Percentiles rank a stretch among this genome's conserved stretches.
These are phyloP conservation scores for Lagocephalus sceleratus DNA, from an alignment of 2,797 vertebrate genomes.

Conservation along the genomic window DNA sequence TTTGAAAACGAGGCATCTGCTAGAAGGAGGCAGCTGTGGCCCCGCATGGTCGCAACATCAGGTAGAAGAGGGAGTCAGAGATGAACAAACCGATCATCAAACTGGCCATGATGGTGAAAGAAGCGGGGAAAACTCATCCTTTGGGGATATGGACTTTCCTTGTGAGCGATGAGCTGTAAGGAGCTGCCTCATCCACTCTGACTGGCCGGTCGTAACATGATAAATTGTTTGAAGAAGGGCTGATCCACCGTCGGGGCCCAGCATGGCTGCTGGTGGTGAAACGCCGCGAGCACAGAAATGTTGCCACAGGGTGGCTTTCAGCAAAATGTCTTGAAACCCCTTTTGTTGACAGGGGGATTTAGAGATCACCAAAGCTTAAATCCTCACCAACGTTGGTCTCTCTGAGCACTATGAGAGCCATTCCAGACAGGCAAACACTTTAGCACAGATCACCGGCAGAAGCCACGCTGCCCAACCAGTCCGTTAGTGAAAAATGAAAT, in stretches of 20 bases:
- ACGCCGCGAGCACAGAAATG: constrained; percentile 35
- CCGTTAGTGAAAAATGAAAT: constrained; percentile 9
- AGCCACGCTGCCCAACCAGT: constrained; percentile 24
- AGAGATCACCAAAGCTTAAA: constrained; percentile 49
- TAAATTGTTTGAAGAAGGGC: no score
- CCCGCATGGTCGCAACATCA: no score
- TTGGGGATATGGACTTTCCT: no score
- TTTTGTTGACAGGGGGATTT: constrained; percentile 61
- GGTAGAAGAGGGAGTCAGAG: no score
- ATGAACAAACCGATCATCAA: no score
- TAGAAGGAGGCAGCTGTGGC: no score
- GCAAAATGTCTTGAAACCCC: constrained; percentile 48
- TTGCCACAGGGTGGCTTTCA: constrained; percentile 32
- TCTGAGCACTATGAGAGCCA: constrained; percentile 27
- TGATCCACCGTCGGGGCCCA: background rate
- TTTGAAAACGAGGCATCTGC: no score
- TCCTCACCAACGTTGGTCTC: constrained; percentile 41
- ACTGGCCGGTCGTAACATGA: no score
- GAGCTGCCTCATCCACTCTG: no score
- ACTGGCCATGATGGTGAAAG: no score
- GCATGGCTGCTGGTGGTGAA: constrained; percentile 14
- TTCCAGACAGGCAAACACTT: constrained; percentile 44
- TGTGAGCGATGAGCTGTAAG: no score
- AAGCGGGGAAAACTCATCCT: no score
- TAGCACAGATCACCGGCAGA: constrained; percentile 37